These are phyloP conservation scores for Drosophila crucigera DNA, from an alignment of 2,888 invertebrate species.

Conservation along the genomic window DNA sequence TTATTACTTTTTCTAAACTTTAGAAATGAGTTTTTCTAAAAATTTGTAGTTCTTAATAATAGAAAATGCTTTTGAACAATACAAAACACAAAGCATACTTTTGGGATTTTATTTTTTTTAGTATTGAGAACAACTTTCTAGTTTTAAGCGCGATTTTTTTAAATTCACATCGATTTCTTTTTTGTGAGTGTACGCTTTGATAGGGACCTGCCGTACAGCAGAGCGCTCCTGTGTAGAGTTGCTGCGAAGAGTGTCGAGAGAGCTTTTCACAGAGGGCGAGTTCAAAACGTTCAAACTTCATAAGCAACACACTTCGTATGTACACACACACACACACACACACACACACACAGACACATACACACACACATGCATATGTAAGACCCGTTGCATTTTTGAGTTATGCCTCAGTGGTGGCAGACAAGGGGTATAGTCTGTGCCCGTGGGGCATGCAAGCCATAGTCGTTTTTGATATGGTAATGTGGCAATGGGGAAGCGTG, in stretches of 20 bases:
- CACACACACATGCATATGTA: conserved; percentile 17
- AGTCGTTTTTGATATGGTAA: conserved; percentile 75
- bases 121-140: neutral
- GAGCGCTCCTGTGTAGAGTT: neutral
- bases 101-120: too few species aligned
- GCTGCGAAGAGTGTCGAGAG: conserved; percentile 4
- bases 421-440: conserved; percentile 55
- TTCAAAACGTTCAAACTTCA: conserved; percentile 72
- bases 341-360: conserved; percentile 27
- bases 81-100: neutral
- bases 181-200: neutral
- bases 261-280: conserved; percentile 38
- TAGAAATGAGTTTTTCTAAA: too few species aligned
- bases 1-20: too few species aligned
- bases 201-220: neutral
- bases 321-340: conserved; percentile 15
- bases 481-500: conserved; percentile 77
- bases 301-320: conserved; percentile 51
- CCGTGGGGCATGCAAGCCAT: conserved; percentile 57
- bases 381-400: conserved; percentile 54
- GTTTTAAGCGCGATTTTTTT: neutral
- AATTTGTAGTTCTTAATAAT: neutral
- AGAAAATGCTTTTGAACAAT: neutral
- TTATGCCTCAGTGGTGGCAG: conserved; percentile 33
- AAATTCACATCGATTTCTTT: neutral